Evolutionary conservation across 2,113 vertebrate genomes (phyloP).

Genomic region (Motacilla tschutschensis): DNA sequence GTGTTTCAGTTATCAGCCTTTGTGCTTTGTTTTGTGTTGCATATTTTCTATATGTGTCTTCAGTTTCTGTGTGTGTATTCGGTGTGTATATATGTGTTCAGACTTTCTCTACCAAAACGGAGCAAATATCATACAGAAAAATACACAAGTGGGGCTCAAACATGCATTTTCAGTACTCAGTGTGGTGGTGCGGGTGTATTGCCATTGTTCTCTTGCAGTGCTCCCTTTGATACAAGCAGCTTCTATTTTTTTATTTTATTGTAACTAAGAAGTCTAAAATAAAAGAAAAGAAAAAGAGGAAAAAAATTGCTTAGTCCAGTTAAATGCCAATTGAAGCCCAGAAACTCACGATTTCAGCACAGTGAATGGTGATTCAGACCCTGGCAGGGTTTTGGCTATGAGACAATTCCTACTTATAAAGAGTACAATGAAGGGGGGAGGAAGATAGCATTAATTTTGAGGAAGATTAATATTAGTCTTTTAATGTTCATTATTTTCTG

Average conservation of each 20-base stretch:
- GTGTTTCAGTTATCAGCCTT: conserved; percentile 40
- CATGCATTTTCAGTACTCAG: not conserved
- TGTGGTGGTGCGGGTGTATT: not conserved
- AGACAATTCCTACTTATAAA: conserved; percentile 66
- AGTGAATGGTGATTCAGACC: conserved; percentile 62
- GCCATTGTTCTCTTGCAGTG: conserved; percentile 35
- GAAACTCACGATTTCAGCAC: conserved; percentile 56
- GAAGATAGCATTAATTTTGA: conserved; percentile 45
- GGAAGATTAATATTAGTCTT: conserved; percentile 51
- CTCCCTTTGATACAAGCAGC: not conserved
- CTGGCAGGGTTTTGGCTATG: conserved; percentile 58
- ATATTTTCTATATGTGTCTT: not conserved
- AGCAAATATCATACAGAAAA: not conserved
- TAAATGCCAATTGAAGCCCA: conserved; percentile 42
- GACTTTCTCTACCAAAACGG: not conserved
- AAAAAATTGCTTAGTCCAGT: not conserved
- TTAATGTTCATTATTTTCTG: conserved; percentile 22
- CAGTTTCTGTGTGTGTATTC: not conserved
- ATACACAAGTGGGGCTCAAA: conserved; percentile 4
- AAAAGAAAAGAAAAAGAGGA: not conserved
- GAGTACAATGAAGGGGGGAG: conserved; percentile 2
- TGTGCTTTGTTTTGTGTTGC: conserved; percentile 46
- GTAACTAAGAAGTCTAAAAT: conserved; percentile 26
- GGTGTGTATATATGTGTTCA: not conserved
- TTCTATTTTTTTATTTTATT: conserved; percentile 2